phyloP scores from a whole-genome alignment of 2,797 vertebrate species.

The Loriculus beryllinus region DNA sequence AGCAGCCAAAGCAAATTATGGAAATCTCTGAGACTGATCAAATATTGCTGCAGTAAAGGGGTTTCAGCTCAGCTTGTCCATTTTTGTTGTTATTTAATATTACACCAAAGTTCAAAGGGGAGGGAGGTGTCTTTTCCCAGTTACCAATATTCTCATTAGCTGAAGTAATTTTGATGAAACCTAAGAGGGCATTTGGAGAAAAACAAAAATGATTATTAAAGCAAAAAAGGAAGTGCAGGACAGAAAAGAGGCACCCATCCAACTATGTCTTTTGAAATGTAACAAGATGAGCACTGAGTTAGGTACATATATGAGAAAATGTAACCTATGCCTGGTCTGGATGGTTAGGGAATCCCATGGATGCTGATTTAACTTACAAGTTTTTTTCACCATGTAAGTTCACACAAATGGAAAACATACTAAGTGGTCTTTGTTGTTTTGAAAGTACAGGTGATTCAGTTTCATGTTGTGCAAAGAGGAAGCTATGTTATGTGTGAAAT shows the following conservation, averaged over 20 bases:
- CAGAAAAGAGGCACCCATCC: background rate
- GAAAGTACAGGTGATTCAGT: background rate
- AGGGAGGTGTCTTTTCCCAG: background rate
- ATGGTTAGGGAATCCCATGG: background rate
- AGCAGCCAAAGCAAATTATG: slow-evolving; percentile 68
- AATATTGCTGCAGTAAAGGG: background rate
- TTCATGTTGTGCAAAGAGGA: background rate
- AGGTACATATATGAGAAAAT: background rate
- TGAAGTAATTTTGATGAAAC: background rate
- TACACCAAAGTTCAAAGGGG: background rate
- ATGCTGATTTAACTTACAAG: background rate
- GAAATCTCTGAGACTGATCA: slow-evolving; percentile 39
- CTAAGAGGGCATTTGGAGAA: background rate
- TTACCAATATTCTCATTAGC: background rate
- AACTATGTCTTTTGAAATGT: background rate
- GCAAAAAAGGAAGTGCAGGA: background rate
- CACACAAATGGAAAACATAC: background rate
- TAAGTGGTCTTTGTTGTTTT: background rate
- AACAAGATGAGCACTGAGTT: background rate
- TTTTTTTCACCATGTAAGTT: background rate
- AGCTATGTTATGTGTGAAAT: background rate
- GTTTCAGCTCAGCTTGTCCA: slow-evolving; percentile 11
- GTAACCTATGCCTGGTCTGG: background rate
- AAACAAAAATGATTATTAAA: background rate
- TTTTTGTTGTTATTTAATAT: background rate